These are phyloP conservation scores for Platerodrilus igneus DNA, from an alignment of 2,888 invertebrate genomes.

Conservation along the genomic window DNA sequence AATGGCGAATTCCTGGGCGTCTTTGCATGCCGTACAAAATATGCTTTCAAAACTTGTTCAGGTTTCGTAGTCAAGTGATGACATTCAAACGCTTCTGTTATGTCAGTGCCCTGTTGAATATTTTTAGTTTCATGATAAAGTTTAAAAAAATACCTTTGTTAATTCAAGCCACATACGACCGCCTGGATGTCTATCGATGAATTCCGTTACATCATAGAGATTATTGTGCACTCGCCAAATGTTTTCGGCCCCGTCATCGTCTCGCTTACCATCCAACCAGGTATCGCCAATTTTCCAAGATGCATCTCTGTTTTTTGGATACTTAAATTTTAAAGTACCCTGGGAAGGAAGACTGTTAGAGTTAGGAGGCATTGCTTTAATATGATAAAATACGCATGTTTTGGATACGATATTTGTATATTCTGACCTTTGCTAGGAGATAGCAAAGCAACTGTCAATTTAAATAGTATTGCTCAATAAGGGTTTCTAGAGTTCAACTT, in stretches of 20 bases:
- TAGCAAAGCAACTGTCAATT: no score
- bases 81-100: constrained; percentile 74
- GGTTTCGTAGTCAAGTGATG: constrained; percentile 61
- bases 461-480: no score
- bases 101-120: constrained; percentile 45
- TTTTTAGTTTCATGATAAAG: not conserved
- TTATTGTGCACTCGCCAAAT: constrained; percentile 70
- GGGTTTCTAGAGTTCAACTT: no score
- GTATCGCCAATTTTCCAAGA: constrained; percentile 3
- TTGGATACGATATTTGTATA: no score
- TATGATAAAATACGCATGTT: no score
- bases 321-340: constrained; percentile 15
- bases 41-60: constrained; percentile 59
- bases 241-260: constrained; percentile 68
- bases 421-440: no score
- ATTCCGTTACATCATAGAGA: constrained; percentile 79
- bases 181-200: constrained; percentile 78
- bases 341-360: no score
- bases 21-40: constrained; percentile 59
- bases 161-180: constrained; percentile 69
- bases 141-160: constrained; percentile 55
- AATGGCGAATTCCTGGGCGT: constrained; percentile 65
- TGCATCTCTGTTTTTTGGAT: constrained; percentile 15
- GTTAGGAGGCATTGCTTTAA: no score
- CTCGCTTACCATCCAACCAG: constrained; percentile 62